phyloP scores from a whole-genome alignment of 2,113 vertebrate species.

The Eidolon helvum region DNA sequence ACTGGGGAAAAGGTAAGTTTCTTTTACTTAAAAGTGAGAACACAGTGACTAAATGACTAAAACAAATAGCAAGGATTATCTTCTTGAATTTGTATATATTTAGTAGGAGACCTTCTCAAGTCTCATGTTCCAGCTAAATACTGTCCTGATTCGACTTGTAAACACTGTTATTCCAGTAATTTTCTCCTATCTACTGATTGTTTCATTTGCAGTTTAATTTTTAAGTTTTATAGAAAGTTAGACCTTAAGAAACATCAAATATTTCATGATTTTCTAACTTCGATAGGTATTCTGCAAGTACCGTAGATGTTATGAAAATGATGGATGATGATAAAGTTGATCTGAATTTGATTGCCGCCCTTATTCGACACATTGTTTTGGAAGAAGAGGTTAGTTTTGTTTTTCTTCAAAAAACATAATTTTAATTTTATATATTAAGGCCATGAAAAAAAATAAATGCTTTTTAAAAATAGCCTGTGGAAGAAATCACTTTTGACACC shows the following conservation, averaged over 20 bases:
- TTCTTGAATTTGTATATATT: not conserved
- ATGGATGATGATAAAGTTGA: slow-evolving; percentile 97
- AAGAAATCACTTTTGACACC: slow-evolving; percentile 18
- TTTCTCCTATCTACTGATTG: not conserved
- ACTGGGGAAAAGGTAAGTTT: slow-evolving; percentile 86
- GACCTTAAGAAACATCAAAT: not conserved
- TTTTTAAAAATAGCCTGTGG: not conserved
- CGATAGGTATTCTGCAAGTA: slow-evolving; percentile 91
- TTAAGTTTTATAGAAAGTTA: not conserved
- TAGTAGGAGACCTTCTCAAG: not conserved
- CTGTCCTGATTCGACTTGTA: not conserved
- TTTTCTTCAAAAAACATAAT: not conserved
- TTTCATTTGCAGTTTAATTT: not conserved
- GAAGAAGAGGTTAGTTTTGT: slow-evolving; percentile 88
- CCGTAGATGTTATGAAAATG: slow-evolving; percentile 88
- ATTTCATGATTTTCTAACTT: slow-evolving; percentile 32
- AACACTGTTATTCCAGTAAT: not conserved
- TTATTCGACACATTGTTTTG: slow-evolving; percentile 94
- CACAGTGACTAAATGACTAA: not conserved
- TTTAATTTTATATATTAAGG: slow-evolving; percentile 19
- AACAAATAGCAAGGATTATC: not conserved
- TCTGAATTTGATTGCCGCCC: slow-evolving; percentile 91
- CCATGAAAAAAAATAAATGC: not conserved
- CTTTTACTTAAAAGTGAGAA: not conserved
- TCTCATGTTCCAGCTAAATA: not conserved